Base-by-base conservation (phyloP, 1,140 invertebrate genomes). In the Neuroterus valhalla region DNA sequence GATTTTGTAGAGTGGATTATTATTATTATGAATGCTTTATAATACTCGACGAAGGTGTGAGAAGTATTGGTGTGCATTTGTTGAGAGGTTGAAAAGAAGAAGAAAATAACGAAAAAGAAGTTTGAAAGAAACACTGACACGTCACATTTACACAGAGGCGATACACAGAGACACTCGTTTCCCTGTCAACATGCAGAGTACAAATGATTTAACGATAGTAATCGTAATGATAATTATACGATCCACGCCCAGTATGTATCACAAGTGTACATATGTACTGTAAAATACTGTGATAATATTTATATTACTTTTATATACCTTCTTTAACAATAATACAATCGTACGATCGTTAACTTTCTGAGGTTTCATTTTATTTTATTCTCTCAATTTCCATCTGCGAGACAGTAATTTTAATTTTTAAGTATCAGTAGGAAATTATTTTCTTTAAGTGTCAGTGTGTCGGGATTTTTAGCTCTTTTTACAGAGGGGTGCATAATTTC, bases 271-370 rank as follows among this genome's bases (percentile, higher is more conserved):
- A 88, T 89, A 88, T 84, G 81, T 84, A 88, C 82, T 88, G 87
- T 89, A 89, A 87, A 88, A 88, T 89, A 89, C 87, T 89, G 87
- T 89, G 87, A 89, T 89, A 88, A 88, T 89, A 89, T 88, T 89
- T 89, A 89, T 89, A 88, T 84, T 81, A 82, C 79, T 80, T 85
- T 82, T 86, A 84, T 86, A 82, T 79, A 82, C 68, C 66, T 78
- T 82, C 78, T 82, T 81, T 83, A 82, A 82, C 80, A 82, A 81
- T 79, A 80, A 84, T 83, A 83, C 82, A 84, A 82, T 74, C 79
- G 73, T 84, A 82, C 77, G 77, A 84, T 78, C 81, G 77, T 75
- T 72, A 75, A 71, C 66, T 72, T 15, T 31, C 43, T 76, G 38
- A 68, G 66, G 19, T 62, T 62, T 62, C 55, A 62, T 62, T 62